Conservation (phyloP, 2,113 vertebrate genomes). For the Zootoca vivipara region DNA sequence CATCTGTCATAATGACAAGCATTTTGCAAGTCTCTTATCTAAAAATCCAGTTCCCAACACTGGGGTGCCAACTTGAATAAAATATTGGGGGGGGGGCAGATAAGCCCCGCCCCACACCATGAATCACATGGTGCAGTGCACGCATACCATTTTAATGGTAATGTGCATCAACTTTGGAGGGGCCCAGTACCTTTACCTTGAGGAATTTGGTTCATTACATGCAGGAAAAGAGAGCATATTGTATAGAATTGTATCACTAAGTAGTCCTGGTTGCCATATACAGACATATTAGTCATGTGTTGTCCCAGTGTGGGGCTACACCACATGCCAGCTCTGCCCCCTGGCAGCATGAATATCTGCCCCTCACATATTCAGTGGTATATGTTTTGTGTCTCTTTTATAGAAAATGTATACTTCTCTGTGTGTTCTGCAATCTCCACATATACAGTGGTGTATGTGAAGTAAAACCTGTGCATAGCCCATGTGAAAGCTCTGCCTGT, state of each 20-base stretch:
- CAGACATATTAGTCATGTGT: neutral
- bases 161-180: neutral
- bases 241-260: neutral
- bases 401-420: no score
- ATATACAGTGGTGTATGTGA: no score
- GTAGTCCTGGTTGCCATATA: neutral
- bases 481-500: neutral
- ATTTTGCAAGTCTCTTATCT: neutral
- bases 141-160: no score
- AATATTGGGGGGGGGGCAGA: no score
- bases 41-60: neutral
- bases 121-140: no score
- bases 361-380: no score
- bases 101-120: no score
- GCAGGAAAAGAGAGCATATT: neutral
- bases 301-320: neutral
- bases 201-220: neutral
- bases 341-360: no score
- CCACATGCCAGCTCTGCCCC: neutral
- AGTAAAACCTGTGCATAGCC: no score
- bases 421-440: no score
- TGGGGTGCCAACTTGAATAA: neutral
- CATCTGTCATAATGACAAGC: neutral
- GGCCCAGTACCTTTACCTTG: neutral
- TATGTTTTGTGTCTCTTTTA: no score